These are phyloP conservation scores for Phoebastria nigripes DNA, from an alignment of 2,797 vertebrate species.

Conservation along the genomic window DNA sequence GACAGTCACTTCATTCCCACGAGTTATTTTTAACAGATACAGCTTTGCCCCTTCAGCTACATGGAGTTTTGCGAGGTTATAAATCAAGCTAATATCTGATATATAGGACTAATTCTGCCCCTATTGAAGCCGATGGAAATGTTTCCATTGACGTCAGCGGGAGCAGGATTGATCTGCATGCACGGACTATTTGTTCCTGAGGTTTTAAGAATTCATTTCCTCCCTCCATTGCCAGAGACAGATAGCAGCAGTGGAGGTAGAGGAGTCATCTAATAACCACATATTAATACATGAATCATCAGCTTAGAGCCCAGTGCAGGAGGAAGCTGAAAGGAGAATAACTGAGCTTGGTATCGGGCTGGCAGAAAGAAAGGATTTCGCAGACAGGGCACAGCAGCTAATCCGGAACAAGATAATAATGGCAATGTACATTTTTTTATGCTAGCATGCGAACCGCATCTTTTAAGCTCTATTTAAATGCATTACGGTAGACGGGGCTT, in stretches of 20 bases:
- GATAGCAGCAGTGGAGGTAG: not conserved
- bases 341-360: accelerated
- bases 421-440: not conserved
- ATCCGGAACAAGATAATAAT: not conserved
- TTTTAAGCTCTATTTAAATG: not conserved
- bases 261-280: not conserved
- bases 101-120: not conserved
- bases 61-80: accelerated
- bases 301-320: not conserved
- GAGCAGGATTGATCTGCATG: not conserved
- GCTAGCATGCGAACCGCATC: not conserved
- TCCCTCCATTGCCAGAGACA: not conserved
- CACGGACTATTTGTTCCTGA: not conserved
- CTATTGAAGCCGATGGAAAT: not conserved
- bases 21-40: not conserved
- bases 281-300: not conserved
- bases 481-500: accelerated
- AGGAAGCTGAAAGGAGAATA: not conserved
- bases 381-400: not conserved
- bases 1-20: not conserved
- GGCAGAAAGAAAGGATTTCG: not conserved
- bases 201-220: conserved; percentile 31
- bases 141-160: not conserved
- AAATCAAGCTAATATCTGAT: not conserved
- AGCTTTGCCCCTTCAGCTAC: not conserved